Percentiles rank a stretch among this genome's conserved stretches.
These are phyloP conservation scores for Uropsilus gracilis DNA, from an alignment of 2,113 vertebrate genomes.

Conservation along the genomic window DNA sequence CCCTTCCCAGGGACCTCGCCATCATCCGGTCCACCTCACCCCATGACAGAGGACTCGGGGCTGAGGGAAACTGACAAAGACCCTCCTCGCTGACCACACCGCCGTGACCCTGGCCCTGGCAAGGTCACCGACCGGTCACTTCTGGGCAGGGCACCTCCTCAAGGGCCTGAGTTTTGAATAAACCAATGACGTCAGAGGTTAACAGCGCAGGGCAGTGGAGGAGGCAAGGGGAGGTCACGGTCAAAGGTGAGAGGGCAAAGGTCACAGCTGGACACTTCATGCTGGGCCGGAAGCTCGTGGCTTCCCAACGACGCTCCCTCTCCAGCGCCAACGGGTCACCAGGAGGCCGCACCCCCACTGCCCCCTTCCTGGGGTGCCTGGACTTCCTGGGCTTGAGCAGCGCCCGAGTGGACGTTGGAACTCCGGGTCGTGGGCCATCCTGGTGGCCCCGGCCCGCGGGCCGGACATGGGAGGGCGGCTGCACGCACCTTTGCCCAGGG, in stretches of 20 bases:
- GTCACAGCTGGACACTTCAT: neutral
- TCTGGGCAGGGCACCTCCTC: neutral
- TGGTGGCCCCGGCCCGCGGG: too few species aligned
- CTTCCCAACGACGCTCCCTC: neutral
- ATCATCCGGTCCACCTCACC: neutral
- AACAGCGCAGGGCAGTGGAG: too few species aligned
- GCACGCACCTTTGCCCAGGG: constrained; percentile 93
- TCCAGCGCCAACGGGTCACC: too few species aligned
- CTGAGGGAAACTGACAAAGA: neutral
- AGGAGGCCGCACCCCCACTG: too few species aligned
- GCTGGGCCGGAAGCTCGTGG: neutral
- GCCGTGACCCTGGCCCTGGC: too few species aligned
- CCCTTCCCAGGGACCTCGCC: too few species aligned
- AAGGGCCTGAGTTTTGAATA: too few species aligned
- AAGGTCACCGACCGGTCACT: neutral
- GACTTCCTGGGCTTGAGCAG: too few species aligned
- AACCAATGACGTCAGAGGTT: too few species aligned
- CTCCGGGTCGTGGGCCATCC: too few species aligned
- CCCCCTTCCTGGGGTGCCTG: too few species aligned
- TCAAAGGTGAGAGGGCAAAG: neutral
- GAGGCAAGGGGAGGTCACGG: neutral
- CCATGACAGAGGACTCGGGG: neutral
- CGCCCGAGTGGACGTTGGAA: too few species aligned
- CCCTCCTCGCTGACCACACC: neutral
- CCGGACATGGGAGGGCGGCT: neutral